Evolutionary conservation across 2,888 invertebrate genomes (phyloP), one percentile per base, ranked within the genome.

Genomic region (Terebella lapidaria): DNA sequence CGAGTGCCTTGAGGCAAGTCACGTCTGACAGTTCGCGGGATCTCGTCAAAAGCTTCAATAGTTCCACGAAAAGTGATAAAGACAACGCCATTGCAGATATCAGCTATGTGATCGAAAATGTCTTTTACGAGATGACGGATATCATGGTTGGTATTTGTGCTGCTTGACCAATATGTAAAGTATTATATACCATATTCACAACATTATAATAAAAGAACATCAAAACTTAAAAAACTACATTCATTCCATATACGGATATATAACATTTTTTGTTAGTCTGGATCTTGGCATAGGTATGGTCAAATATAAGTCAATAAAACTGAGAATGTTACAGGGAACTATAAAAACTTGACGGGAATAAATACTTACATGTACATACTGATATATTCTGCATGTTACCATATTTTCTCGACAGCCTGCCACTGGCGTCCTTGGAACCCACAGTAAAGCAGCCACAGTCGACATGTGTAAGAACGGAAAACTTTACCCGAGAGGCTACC

Each of bases 371-470:
- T n/a, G n/a, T n/a, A n/a, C n/a, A n/a, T n/a, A n/a, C n/a, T n/a
- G n/a, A n/a, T n/a, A n/a, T n/a, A n/a, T n/a, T n/a, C n/a, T n/a
- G n/a, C n/a, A n/a, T n/a, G n/a, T n/a, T n/a, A n/a, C n/a, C 18
- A 10, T 35, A 45, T 46, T 5, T 28, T 22, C 57, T 52, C 66
- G 68, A 18, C 67, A 77, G 77, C 77, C 77, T 15, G 70, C 68
- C 51, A 71, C 71, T 10, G 77, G 77, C 15, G 75, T 77, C 1
- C 60, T 77, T 46, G 76, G 77, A n/a, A 75, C 75, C 0, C 76
- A 75, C 62, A 68, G 70, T 54, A 76, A 75, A 61, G 72, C 77
- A 3, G 75, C 72, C 1, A 70, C 75, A 24, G 73, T 69, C 61
- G 74, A 74, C 61, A 60, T 76, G 57, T 71, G 76, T 26, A 69